Evolutionary conservation across 1,140 invertebrate genomes (phyloP).

Genomic region (Tyrophagus putrescentiae): DNA sequence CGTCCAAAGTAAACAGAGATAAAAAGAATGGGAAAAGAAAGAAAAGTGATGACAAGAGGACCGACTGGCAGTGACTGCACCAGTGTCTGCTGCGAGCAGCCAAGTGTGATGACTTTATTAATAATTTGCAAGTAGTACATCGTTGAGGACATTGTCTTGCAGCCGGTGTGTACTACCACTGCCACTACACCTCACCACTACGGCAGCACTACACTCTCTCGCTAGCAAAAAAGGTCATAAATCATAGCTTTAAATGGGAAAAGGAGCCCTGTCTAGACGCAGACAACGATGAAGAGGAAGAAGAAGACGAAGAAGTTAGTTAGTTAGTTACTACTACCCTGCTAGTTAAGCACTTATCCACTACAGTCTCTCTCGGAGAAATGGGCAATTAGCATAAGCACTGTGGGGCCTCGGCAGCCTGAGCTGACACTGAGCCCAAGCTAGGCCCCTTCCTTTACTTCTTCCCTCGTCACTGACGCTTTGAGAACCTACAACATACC

Average conservation of each 20-base stretch:
- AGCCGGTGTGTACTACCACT: no score
- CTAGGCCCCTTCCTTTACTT: neutral
- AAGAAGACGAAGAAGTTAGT: no score
- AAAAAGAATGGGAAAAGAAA: neutral
- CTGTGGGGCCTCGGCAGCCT: no score
- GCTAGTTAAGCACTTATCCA: no score
- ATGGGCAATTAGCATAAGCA: conserved; percentile 3
- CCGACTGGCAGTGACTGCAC: neutral
- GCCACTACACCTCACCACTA: no score
- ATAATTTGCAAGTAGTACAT: neutral
- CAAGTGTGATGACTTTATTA: conserved; percentile 10
- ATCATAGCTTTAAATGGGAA: conserved; percentile 1
- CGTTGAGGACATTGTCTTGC: neutral
- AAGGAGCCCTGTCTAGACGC: neutral
- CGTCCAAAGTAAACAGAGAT: neutral
- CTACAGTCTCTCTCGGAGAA: no score
- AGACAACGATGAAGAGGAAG: neutral
- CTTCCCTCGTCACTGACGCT: no score
- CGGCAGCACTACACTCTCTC: no score
- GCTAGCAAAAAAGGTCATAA: conserved; percentile 5
- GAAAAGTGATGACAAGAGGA: neutral
- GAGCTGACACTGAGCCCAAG: neutral
- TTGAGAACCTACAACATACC: neutral
- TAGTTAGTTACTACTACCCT: no score
- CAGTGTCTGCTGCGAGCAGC: neutral